Percentiles rank a stretch among this genome's conserved stretches.
Conservation (phyloP, 2,113 vertebrate genomes). For the Siniperca chuatsi region DNA sequence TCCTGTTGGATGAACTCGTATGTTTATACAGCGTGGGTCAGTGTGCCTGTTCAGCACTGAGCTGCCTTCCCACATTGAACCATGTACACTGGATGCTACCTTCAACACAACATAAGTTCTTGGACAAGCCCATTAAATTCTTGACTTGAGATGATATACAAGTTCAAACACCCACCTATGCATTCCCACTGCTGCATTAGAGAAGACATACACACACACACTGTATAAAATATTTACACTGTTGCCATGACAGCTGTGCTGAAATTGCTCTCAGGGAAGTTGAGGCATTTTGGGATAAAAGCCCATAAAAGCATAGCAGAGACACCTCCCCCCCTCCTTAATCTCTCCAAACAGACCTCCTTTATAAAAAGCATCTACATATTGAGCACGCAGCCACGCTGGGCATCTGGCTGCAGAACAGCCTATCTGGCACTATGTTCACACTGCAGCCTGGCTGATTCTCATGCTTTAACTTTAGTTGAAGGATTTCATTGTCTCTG, state of each 20-base stretch:
- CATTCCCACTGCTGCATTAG: neutral
- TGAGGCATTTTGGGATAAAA: slow-evolving; percentile 61
- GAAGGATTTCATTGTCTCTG: slow-evolving; percentile 6
- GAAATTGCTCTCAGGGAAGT: slow-evolving; percentile 63
- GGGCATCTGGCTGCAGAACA: neutral
- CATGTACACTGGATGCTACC: neutral
- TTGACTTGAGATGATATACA: slow-evolving; percentile 26
- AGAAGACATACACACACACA: slow-evolving; percentile 24
- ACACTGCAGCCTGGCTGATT: neutral
- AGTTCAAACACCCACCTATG: slow-evolving; percentile 28
- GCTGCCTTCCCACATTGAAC: neutral
- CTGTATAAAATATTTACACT: slow-evolving; percentile 80
- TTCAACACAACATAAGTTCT: neutral
- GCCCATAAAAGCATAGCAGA: slow-evolving; percentile 52
- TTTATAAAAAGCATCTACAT: slow-evolving; percentile 39
- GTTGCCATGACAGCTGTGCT: slow-evolving; percentile 70
- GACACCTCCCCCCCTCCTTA: neutral
- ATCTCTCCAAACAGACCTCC: slow-evolving; percentile 40
- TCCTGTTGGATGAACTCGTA: slow-evolving; percentile 49
- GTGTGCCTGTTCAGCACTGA: neutral
- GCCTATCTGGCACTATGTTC: neutral
- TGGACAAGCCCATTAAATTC: slow-evolving; percentile 10
- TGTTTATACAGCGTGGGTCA: slow-evolving; percentile 42
- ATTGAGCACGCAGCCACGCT: neutral
- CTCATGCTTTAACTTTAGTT: neutral